Percentiles rank a stretch among this genome's conserved stretches.
Conservation (phyloP, 2,797 vertebrate genomes). For the Xenopus petersii region DNA sequence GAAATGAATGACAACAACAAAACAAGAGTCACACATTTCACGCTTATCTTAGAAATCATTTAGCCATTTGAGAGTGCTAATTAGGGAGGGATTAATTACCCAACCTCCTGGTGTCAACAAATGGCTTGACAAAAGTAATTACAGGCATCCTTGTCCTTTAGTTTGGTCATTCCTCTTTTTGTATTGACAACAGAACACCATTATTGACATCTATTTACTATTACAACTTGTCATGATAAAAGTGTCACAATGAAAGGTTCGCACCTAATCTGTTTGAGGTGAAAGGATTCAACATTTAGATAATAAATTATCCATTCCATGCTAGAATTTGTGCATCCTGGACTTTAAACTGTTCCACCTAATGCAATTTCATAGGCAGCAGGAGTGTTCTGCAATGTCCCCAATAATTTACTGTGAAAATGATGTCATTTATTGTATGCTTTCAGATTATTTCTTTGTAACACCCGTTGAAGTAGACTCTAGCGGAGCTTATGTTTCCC, state of each 20-base stretch:
- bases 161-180: conserved; percentile 33
- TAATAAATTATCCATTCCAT: no score
- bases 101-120: conserved; percentile 58
- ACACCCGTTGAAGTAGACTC: conserved; percentile 88
- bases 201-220: background rate
- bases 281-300: no score
- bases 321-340: no score
- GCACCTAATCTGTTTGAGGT: no score
- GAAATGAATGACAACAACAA: background rate
- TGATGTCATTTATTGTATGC: background rate
- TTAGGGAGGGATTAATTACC: conserved; percentile 48
- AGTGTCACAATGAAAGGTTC: no score
- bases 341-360: no score
- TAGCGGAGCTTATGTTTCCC: conserved; percentile 77
- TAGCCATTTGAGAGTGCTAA: conserved; percentile 56
- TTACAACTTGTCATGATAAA: no score
- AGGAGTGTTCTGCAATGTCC: background rate
- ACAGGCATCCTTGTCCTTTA: conserved; percentile 47
- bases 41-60: background rate
- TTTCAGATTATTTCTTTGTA: conserved; percentile 87
- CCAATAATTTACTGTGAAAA: background rate
- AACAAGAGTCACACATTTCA: background rate
- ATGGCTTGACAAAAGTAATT: conserved; percentile 54
- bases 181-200: background rate
- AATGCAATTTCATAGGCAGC: background rate